Percentiles rank a stretch among this genome's conserved stretches.
phyloP scores from a whole-genome alignment of 2,113 vertebrate genomes.

The Notechis scutatus region DNA sequence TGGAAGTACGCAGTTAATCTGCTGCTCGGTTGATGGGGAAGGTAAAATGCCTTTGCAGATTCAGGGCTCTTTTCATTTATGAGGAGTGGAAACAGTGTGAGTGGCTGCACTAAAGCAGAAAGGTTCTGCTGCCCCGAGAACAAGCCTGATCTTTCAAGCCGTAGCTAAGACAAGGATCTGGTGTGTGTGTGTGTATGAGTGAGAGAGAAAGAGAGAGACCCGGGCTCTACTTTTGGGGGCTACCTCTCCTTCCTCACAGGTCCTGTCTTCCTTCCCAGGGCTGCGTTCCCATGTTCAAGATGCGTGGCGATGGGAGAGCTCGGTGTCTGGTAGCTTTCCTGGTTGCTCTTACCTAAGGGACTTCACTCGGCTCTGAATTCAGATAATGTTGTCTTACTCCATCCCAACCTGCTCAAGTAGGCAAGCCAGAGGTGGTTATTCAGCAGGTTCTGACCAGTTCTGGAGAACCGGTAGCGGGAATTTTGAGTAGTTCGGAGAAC shows the following conservation, averaged over 20 bases:
- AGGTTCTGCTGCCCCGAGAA: no score
- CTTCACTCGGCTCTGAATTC: background rate
- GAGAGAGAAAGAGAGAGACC: background rate
- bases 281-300: background rate
- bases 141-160: background rate
- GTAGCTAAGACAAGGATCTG: background rate
- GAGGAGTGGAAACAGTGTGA: background rate
- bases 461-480: no score
- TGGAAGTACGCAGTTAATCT: constrained; percentile 89
- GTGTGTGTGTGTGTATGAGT: background rate
- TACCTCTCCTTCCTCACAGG: background rate
- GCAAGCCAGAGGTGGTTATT: no score
- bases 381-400: background rate
- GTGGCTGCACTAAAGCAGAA: background rate
- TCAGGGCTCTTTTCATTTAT: constrained; percentile 16
- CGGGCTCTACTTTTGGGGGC: no score
- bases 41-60: constrained; percentile 64
- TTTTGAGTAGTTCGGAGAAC: no score
- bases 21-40: constrained; percentile 92
- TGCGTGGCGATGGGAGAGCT: no score
- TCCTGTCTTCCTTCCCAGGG: background rate
- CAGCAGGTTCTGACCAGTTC: no score
- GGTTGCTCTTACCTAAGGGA: no score
- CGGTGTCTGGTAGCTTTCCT: no score
- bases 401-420: background rate